Base-by-base conservation (phyloP, 2,888 invertebrate genomes). In the Megaustenia siamemsis region DNA sequence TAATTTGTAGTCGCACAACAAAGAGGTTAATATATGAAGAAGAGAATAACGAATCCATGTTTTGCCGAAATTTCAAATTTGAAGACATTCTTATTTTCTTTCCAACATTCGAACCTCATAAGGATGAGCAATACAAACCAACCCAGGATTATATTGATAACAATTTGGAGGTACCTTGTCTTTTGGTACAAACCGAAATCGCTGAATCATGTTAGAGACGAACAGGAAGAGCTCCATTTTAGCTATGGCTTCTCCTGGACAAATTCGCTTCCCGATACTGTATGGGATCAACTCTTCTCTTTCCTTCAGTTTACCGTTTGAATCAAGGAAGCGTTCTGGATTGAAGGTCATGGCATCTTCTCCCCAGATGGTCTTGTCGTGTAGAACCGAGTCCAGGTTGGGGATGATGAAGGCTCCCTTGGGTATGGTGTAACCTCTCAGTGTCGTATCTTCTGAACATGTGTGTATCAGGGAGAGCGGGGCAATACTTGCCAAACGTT, bases 391-490 rank as follows among this genome's bases (percentile, higher is more conserved):
- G 60, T 88, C 86, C n/a, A 91, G 49, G 88, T 85, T 68, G 8
- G 68, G 68, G 8, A 68, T 68, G 1, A 68, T 38, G 15, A 4
- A 15, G 1, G 68, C 18, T 38, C 88, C 90, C 75, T 89, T 89
- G 12, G 93, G 93, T 43, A 93, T 91, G 2, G 82, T 85, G 76
- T 89, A 93, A 8, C 91, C 92, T 15, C 87, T 79, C 35, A 92
- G 86, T 4, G 69, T 79, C 12, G 90, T 87, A 45, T 93, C 92
- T 35, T 87, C n/a, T 4, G 86, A 38, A 12, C 71, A 53, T 4
- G 66, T 38, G 24, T 79, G 78, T 0, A 68, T 15, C 1, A 82
- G 10, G 38, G 5, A 86, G 87, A 21, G 81, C n/a, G 90, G 92
- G 77, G 86, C 35, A 28, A 81, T 35, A 24, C 56, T 53, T 1